Percentiles rank a stretch among this genome's conserved stretches.
Evolutionary conservation across 1,140 invertebrate species (phyloP).

Genomic region (Portunus trituberculatus): DNA sequence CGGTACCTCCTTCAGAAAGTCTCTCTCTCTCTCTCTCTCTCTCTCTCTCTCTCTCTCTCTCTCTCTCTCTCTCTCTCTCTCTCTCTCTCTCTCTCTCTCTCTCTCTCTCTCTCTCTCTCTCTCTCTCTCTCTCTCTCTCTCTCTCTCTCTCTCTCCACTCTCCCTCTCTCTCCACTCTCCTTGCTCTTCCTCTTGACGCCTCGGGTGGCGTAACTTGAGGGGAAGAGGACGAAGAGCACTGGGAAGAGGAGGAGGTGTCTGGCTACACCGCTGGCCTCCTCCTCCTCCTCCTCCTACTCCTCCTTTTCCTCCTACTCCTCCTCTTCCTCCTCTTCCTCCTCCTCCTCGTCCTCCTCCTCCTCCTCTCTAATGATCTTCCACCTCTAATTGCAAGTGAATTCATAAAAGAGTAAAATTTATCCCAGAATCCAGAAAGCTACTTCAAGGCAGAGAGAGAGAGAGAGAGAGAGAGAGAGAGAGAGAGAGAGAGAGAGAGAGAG

Average conservation of each 20-base stretch:
- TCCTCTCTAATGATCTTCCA: conserved; percentile 63
- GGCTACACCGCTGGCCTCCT: not conserved
- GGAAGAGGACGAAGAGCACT: not conserved
- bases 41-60: conserved; percentile 59
- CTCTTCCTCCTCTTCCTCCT: conserved; percentile 57
- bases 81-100: conserved; percentile 39
- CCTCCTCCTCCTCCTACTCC: not conserved
- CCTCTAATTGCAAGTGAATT: conserved; percentile 72
- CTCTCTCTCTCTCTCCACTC: not conserved
- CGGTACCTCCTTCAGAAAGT: not conserved
- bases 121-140: not conserved
- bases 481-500: not conserved
- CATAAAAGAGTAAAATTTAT: conserved; percentile 69
- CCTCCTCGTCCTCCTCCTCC: not conserved
- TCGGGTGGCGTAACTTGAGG: not conserved
- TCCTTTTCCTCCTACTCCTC: not conserved
- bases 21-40: not conserved
- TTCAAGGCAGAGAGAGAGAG: conserved; percentile 26
- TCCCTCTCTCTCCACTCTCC: not conserved
- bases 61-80: conserved; percentile 65
- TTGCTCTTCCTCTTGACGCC: not conserved
- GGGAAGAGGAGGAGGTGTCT: not conserved
- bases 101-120: conserved; percentile 8
- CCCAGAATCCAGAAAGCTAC: conserved; percentile 68
- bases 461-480: conserved; percentile 10